Evolutionary conservation across 2,797 vertebrate genomes (phyloP).

Genomic region (Catharus ustulatus): DNA sequence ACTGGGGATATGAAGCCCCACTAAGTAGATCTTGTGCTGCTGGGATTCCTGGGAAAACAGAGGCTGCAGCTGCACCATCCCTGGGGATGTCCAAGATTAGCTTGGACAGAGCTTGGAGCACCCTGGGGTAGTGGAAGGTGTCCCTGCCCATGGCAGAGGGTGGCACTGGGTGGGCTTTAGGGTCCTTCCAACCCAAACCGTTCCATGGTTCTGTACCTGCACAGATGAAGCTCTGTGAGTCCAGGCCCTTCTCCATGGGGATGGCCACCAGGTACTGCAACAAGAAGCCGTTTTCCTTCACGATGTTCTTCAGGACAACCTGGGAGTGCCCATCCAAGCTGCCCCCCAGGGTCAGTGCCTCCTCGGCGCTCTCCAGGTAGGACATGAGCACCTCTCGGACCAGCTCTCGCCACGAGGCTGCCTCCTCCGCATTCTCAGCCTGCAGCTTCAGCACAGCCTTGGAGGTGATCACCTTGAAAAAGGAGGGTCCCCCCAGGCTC

Average conservation of each 20-base stretch:
- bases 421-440: conserved; percentile 84
- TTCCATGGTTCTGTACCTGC: conserved; percentile 80
- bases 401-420: conserved; percentile 84
- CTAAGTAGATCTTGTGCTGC: background rate
- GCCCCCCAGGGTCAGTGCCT: conserved; percentile 58
- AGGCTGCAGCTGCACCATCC: background rate
- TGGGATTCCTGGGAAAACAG: background rate
- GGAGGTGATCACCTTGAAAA: conserved; percentile 90
- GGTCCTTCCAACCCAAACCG: background rate
- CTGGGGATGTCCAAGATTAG: background rate
- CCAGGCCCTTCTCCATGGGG: conserved; percentile 88
- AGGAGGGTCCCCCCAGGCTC: conserved; percentile 85
- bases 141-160: background rate
- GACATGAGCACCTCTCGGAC: conserved; percentile 87
- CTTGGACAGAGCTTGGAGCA: background rate
- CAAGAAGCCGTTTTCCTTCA: conserved; percentile 83
- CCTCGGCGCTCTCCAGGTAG: conserved; percentile 87
- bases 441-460: conserved; percentile 84
- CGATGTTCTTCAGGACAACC: conserved; percentile 85
- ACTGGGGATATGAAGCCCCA: background rate
- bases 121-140: background rate
- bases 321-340: conserved; percentile 80
- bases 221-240: conserved; percentile 91
- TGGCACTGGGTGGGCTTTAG: background rate
- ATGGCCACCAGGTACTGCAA: conserved; percentile 86